These are phyloP conservation scores for Pseudomugil tenellus DNA, from an alignment of 2,797 vertebrate genomes.

Conservation along the genomic window DNA sequence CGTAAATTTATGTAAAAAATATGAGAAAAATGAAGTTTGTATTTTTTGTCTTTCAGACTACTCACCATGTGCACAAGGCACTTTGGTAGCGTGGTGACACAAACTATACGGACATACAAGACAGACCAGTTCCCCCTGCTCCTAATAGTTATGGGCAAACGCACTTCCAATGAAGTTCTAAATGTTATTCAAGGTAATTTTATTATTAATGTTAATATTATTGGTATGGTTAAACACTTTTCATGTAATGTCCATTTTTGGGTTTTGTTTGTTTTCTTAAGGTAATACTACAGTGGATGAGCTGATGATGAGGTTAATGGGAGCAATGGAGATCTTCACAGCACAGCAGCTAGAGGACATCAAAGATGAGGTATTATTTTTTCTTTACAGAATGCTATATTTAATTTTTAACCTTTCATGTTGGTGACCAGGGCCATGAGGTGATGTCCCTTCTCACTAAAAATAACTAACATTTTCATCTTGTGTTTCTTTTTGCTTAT, in stretches of 20 bases:
- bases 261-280: constrained; percentile 62
- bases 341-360: constrained; percentile 99
- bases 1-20: background rate
- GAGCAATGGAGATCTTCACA: constrained; percentile 98
- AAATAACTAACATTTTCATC: background rate
- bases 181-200: constrained; percentile 98
- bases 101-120: constrained; percentile 97
- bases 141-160: constrained; percentile 97
- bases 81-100: constrained; percentile 96
- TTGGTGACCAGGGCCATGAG: background rate
- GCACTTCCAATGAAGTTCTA: constrained; percentile 98
- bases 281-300: constrained; percentile 99
- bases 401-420: background rate
- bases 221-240: background rate
- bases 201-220: background rate
- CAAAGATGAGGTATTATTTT: constrained; percentile 93
- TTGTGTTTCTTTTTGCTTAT: background rate
- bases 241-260: background rate
- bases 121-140: constrained; percentile 99
- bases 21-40: background rate
- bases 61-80: constrained; percentile 98
- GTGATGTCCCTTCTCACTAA: background rate
- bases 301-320: constrained; percentile 99
- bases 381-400: background rate
- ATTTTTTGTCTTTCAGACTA: constrained; percentile 85